These are phyloP conservation scores for Heliangelus exortis DNA, from an alignment of 2,797 vertebrate species.

Conservation along the genomic window DNA sequence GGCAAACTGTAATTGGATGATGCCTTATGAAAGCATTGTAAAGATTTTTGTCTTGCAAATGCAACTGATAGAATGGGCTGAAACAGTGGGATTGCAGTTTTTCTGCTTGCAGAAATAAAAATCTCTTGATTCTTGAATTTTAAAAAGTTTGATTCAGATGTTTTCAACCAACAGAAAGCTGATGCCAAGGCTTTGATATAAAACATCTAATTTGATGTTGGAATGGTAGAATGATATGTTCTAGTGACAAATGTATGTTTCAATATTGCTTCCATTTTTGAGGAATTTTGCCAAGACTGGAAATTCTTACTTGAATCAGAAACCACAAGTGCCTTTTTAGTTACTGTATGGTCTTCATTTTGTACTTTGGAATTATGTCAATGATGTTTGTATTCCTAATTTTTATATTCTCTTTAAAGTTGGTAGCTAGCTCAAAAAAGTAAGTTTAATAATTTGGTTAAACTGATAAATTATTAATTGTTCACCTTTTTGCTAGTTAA, in stretches of 20 bases:
- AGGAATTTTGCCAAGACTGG: background rate
- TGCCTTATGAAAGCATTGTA: background rate
- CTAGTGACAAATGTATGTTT: background rate
- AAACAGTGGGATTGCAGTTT: background rate
- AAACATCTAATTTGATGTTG: background rate
- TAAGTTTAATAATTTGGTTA: background rate
- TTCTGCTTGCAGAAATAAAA: constrained; percentile 4
- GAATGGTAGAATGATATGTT: background rate
- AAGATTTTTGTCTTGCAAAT: constrained; percentile 1
- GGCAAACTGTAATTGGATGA: background rate
- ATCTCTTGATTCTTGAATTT: background rate
- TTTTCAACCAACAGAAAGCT: background rate
- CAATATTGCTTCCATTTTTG: background rate
- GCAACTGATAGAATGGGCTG: background rate
- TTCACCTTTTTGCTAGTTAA: background rate
- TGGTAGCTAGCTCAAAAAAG: constrained; percentile 11
- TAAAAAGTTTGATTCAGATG: background rate
- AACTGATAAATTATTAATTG: background rate
- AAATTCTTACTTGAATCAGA: constrained; percentile 34
- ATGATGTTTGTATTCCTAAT: constrained; percentile 6
- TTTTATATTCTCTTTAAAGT: constrained; percentile 20
- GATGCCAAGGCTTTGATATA: background rate
- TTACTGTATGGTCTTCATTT: background rate
- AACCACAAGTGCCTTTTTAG: constrained; percentile 23
- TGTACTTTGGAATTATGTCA: background rate